These are phyloP conservation scores for Styela plicata DNA, from an alignment of 23 tunicate genomes.

Conservation along the genomic window DNA sequence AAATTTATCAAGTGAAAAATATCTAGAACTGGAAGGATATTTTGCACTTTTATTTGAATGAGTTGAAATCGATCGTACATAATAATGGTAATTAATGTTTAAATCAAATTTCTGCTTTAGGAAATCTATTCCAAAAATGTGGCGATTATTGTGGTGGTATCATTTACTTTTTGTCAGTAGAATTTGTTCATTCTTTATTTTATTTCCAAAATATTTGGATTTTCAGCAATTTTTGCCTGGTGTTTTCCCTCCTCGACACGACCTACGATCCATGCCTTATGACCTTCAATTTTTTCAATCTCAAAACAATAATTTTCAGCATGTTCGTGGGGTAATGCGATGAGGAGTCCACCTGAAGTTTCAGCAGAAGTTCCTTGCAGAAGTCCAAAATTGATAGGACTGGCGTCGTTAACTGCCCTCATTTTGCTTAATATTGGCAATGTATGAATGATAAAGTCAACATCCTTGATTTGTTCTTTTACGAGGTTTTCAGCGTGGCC, in stretches of 20 bases:
- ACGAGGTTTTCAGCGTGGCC: conserved; percentile 44
- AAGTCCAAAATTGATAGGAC: conserved; percentile 17
- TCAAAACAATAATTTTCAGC: conserved; percentile 23
- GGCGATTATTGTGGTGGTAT: too few species aligned
- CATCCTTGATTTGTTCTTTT: conserved; percentile 27
- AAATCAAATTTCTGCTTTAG: too few species aligned
- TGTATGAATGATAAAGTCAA: conserved; percentile 16
- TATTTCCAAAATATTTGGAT: conserved; percentile 26
- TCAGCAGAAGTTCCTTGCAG: conserved; percentile 42
- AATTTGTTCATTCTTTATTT: too few species aligned
- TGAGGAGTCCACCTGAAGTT: conserved; percentile 42
- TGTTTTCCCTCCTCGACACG: conserved; percentile 28
- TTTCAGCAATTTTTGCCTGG: conserved; percentile 9
- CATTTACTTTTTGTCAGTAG: too few species aligned
- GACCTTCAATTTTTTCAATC: conserved; percentile 24
- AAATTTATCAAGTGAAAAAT: too few species aligned
- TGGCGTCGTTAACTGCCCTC: conserved; percentile 24
- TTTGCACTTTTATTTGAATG: too few species aligned
- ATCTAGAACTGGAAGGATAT: too few species aligned
- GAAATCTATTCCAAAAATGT: too few species aligned
- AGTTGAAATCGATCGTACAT: too few species aligned
- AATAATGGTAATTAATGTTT: too few species aligned
- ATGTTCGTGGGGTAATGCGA: conserved; percentile 28
- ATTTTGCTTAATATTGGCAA: conserved; percentile 29
- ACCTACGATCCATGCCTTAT: conserved; percentile 44